phyloP scores from a whole-genome alignment of 2,888 invertebrate genomes.

The Deilephila porcellus region DNA sequence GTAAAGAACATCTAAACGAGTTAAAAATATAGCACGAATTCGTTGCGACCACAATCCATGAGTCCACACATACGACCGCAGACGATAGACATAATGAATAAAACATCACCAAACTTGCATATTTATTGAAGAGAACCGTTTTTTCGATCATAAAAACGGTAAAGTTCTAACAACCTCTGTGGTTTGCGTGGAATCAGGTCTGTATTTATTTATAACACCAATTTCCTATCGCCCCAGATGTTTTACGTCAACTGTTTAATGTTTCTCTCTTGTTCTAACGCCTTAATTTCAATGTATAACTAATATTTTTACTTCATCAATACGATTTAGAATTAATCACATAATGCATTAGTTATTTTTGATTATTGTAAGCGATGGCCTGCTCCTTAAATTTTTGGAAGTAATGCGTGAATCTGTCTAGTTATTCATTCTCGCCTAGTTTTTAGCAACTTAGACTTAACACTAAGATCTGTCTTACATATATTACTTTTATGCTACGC shows the following conservation, averaged over 20 bases:
- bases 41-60: neutral
- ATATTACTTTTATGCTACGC: too few relatives aligned
- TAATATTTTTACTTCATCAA: neutral
- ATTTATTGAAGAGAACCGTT: constrained; percentile 26
- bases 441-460: too few relatives aligned
- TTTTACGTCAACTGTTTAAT: neutral
- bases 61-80: constrained; percentile 9
- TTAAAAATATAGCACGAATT: neutral
- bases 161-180: constrained; percentile 25
- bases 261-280: neutral
- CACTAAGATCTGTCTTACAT: too few relatives aligned
- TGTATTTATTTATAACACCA: constrained; percentile 23
- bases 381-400: too few relatives aligned
- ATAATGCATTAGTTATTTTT: too few relatives aligned
- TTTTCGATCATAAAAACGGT: constrained; percentile 25
- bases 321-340: too few relatives aligned
- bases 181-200: constrained; percentile 29
- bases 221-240: neutral
- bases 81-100: constrained; percentile 11
- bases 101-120: constrained; percentile 21
- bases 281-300: neutral
- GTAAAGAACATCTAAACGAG: neutral
- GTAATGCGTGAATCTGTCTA: too few relatives aligned
- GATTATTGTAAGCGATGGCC: too few relatives aligned
- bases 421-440: too few relatives aligned